Conservation (phyloP, 2,797 vertebrate species). For the Enteromius fasciolatus region DNA sequence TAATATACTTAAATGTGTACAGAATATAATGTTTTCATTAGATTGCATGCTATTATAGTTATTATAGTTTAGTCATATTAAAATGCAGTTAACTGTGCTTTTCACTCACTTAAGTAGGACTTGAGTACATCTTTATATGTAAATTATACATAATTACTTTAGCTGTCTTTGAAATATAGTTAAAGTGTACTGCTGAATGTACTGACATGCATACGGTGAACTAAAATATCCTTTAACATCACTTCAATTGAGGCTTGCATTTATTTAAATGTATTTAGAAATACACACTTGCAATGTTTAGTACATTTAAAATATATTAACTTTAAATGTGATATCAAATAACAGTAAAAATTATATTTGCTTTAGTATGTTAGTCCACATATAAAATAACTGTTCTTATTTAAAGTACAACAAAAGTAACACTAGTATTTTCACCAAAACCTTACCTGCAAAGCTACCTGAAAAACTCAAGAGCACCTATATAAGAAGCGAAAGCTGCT, state of each 20-base stretch:
- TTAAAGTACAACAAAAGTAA: neutral
- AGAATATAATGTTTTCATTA: neutral
- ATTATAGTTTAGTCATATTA: neutral
- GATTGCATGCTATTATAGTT: neutral
- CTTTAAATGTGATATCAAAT: neutral
- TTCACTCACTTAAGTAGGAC: neutral
- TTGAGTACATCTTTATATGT: neutral
- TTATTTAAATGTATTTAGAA: neutral
- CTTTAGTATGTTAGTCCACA: neutral
- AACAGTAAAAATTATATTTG: neutral
- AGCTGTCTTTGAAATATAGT: neutral
- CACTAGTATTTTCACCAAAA: too few relatives aligned
- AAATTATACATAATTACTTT: neutral
- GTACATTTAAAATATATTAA: neutral
- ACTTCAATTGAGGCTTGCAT: neutral
- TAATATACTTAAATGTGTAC: neutral
- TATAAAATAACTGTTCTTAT: neutral
- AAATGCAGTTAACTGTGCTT: neutral
- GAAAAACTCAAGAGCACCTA: too few relatives aligned
- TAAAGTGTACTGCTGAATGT: neutral
- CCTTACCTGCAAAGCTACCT: too few relatives aligned
- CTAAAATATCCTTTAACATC: neutral
- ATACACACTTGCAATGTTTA: neutral
- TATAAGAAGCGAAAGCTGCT: too few relatives aligned
- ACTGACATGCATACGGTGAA: neutral